A percentile compares a stretch with the other conserved stretches of the same genome.
Evolutionary conservation across 2,113 vertebrate species (phyloP).

Genomic region (Lynx canadensis): DNA sequence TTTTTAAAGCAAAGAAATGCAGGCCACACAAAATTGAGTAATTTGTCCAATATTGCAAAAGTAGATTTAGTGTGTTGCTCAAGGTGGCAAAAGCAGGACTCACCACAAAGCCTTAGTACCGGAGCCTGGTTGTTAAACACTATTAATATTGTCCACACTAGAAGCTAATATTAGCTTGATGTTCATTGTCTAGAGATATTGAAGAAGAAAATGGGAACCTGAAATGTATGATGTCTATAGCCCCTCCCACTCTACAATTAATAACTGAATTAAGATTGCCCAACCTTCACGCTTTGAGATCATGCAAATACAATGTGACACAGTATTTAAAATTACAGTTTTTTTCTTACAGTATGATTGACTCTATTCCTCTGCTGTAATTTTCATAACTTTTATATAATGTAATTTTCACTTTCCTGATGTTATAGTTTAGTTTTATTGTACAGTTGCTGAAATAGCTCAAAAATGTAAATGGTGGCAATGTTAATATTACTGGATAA

Average conservation of each 20-base stretch:
- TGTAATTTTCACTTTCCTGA: neutral
- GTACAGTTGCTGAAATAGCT: neutral
- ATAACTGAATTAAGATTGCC: neutral
- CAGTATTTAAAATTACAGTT: neutral
- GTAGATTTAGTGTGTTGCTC: neutral
- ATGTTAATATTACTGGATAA: neutral
- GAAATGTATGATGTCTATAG: neutral
- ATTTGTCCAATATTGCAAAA: neutral
- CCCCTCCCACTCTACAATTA: neutral
- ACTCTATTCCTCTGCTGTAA: neutral
- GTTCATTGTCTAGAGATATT: neutral
- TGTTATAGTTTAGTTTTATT: neutral
- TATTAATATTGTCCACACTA: neutral
- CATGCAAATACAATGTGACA: neutral
- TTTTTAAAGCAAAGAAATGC: constrained; percentile 27
- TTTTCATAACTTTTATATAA: neutral
- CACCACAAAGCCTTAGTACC: neutral
- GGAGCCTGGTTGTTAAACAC: neutral
- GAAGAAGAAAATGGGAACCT: neutral
- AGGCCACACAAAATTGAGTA: neutral
- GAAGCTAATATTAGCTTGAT: neutral
- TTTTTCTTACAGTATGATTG: neutral
- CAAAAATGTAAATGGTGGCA: neutral
- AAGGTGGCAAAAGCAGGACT: neutral
- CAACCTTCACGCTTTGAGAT: neutral